Base-by-base conservation (phyloP, 2,113 vertebrate genomes). In the Prochilodus magdalenae region DNA sequence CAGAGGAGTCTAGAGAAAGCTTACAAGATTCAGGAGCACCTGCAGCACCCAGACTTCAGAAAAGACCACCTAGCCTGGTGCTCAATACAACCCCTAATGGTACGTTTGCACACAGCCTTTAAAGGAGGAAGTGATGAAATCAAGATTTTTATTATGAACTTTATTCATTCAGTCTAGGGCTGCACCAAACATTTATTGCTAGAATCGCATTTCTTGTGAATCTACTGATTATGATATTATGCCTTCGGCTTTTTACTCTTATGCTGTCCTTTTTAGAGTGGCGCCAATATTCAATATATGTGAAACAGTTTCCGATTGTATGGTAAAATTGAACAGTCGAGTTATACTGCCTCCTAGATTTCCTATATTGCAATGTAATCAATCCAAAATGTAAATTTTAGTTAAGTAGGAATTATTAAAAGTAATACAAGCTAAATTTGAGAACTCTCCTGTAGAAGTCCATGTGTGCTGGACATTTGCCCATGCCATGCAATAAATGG, bases 81-180 rank as follows among this genome's bases (percentile, higher is more conserved):
- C 63, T 65, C 30, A 88, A 90, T 55, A 29, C 79, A 0, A 57
- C 36, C 22, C 33, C 87, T 29, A 20, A 85, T 90, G 91, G 88
- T 93, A 80, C 24, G 30, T 63, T n/a, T 0, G 24, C 29, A 13
- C 75, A 59, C 1, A 57, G 40, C 40, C 40, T 44, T 44, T 44
- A 44, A 44, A 44, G 24, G 44, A 22, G n/a, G 13, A 33, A 20
- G 44, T 26, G 4, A 73, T 2, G 22, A 40, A 55, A 27, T 49
- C 24, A 4, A 40, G 76, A 66, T 22, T 8, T 59, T 40, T 18
- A 14, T 55, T 4, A 15, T 57, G 22, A 14, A 11, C 44, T 65
- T 77, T 33, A 20, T 67, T 8, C 27, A 24, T 26, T 66, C 18
- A 26, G 6, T 36, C 53, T 57, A n/a, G 0, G 53, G 53, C 22